Evolutionary conservation across 2,797 vertebrate species (phyloP), one percentile per base, ranked within the genome.

Genomic region (Enteromius viviparus): DNA sequence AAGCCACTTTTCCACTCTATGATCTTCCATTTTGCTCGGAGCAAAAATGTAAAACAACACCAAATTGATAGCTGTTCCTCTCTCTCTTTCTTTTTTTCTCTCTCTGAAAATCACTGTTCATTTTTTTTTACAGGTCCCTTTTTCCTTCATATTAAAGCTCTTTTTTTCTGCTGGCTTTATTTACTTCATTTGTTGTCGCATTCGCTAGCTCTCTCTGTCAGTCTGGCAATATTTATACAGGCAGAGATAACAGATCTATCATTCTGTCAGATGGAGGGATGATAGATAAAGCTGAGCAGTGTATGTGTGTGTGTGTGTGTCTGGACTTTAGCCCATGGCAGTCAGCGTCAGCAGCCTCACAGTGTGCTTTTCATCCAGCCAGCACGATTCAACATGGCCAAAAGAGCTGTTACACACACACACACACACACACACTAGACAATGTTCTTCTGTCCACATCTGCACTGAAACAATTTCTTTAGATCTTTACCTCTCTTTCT

Each of bases 381-480:
- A 78, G 34, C 55, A 49, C 29, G 75, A 84, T 72, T 51, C 75
- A 82, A 86, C 72, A 62, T 45, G 70, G 60, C 32, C 68, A 76
- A 80, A 37, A 74, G 83, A 79, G 79, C 81, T 78, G 42, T 75
- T 49, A 82, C 81, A 77, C 53, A 80, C 64, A 78, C 42, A 68
- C 68, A 78, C 45, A 26, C 60, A 85, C 53, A 78, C 71, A 64
- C 80, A 79, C 69, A 77, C 42, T 29, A 83, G 85, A 93, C 91
- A 91, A 87, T 90, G 89, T 91, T 90, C 87, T 86, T 90, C 91
- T 93, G 91, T 92, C 85, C 89, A 93, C 90, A 94, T 93, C 91
- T 92, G 89, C 90, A 76, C 71, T 79, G 86, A 86, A 90, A 92
- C 76, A 85, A 83, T 80, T 86, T 81, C 85, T 75, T 89, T 65